Base-by-base conservation (phyloP, 2,797 vertebrate species). In the Melanotaenia pygmaea region DNA sequence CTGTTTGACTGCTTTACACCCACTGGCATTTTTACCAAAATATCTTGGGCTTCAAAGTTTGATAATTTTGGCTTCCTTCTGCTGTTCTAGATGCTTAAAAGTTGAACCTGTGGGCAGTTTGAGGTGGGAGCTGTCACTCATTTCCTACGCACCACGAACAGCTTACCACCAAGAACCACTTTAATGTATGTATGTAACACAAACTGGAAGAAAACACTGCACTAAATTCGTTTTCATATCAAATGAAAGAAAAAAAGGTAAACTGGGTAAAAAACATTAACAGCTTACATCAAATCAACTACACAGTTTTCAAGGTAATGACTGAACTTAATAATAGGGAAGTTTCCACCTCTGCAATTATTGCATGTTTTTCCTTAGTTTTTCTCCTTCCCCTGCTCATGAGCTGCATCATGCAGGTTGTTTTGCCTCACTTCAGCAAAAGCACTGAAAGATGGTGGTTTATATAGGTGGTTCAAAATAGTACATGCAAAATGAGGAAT, bases 101-200 rank as follows among this genome's bases (percentile, higher is more conserved):
- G 35, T 76, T 57, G 57, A 80, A 86, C 18, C 62, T 78, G 81
- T 87, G 76, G 83, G 84, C 69, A 77, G 72, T 51, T 62, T 61
- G 43, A 66, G 61, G 66, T 77, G 77, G 79, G 34, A 66, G 62
- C 74, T 84, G 80, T 79, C 87, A 82, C 10, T 87, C 72, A 78
- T 69, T 69, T 76, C 88, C 87, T 74, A 84, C 83, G 22, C 88
- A 82, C 28, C 58, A 68, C 32, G 47, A 67, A 63, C 58, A 66
- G 63, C 76, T 69, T 63, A 56, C 77, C 67, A 64, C 83, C 85
- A 76, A 16, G 74, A 66, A 57, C 54, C 45, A 43, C 50, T 37
- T 11, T 66, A 54, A 74, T 84, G 83, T 74, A 79, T 79, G 82
- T 64, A 63, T 60, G 54, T 63, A 47, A 73, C 28, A 59, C 68